Conservation (phyloP, 2,888 invertebrate genomes). For the Elaeidobius kamerunicus region DNA sequence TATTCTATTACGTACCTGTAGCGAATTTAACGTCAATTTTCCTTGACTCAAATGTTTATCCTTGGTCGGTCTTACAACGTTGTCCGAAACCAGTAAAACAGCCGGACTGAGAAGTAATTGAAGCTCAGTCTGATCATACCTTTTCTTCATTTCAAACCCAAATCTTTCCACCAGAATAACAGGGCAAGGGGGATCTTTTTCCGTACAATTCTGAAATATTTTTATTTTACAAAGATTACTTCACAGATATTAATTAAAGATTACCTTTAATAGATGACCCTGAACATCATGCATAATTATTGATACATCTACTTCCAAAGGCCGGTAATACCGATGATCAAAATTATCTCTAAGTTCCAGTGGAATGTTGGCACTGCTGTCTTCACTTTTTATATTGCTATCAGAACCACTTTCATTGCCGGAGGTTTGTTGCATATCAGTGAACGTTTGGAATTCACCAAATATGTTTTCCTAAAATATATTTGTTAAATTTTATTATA, state of each 20-base stretch:
- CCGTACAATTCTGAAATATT: constrained; percentile 82
- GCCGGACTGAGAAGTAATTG: constrained; percentile 89
- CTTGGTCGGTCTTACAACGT: constrained; percentile 63
- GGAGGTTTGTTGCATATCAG: constrained; percentile 76
- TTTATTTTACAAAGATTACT: too few relatives aligned
- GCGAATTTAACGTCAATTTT: constrained; percentile 78
- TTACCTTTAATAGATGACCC: constrained; percentile 82
- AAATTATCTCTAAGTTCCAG: constrained; percentile 81
- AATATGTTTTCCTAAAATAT: constrained; percentile 84
- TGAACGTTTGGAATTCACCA: constrained; percentile 92
- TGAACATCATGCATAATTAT: constrained; percentile 94
- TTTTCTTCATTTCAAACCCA: constrained; percentile 97
- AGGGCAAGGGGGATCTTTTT: constrained; percentile 88
- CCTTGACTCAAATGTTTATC: constrained; percentile 78
- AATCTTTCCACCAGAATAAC: constrained; percentile 85
- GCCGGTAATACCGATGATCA: constrained; percentile 85
- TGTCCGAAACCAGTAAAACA: constrained; percentile 75
- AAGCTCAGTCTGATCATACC: constrained; percentile 85
- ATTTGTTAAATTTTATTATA: constrained; percentile 18
- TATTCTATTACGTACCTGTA: constrained; percentile 60
- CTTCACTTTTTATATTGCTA: constrained; percentile 61
- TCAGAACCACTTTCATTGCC: constrained; percentile 44
- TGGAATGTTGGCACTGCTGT: constrained; percentile 59
- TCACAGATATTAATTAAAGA: background rate
- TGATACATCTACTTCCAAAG: constrained; percentile 87